Evolutionary conservation across 1,140 invertebrate species (phyloP), one percentile per base, ranked within the genome.

Genomic region (Trachymyrmex septentrionalis): DNA sequence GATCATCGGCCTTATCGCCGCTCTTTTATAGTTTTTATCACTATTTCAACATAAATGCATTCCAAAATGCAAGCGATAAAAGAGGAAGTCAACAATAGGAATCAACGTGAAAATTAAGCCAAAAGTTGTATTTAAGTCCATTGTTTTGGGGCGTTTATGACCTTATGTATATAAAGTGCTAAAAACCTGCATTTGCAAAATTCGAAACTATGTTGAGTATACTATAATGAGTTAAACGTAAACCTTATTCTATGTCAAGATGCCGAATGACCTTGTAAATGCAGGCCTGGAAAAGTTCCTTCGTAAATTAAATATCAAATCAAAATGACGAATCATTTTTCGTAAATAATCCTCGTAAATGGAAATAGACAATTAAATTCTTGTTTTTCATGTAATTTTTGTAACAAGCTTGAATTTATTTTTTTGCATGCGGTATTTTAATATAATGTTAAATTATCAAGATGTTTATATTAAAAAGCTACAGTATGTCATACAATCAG

Each of bases 181-280:
- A 34, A 34, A 34, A 80, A 80, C 2, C 30, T 80, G 27, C 12
- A 44, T 38, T 3, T 80, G 19, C 44, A 67, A 80, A 77, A n/a
- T 38, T 75, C n/a, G 12, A 38, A 27, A 48, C 6, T 30, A 44
- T 10, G 21, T 44, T 61, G 10, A 44, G n/a, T 24, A 27, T 61
- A 16, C 48, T 14, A 0, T 38, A 38, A 38, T 38, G 6, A 61
- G 27, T 66, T n/a, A 27, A 63, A 66, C 24, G 19, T 66, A 1
- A 66, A n/a, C 63, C 27, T 66, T 66, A 66, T 34, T 66, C 63
- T 66, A 66, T 66, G 19, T n/a, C 2, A 44, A 77, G 24, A 21
- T 14, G 16, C 6, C 7, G 34, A 27, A 19, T 14, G 16, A 27
- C 16, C 2, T 61, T 61, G 21, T 38, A 44, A 73, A 44, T 48